Evolutionary conservation across 2,888 invertebrate species (phyloP).

Genomic region (Meteorus colon): DNA sequence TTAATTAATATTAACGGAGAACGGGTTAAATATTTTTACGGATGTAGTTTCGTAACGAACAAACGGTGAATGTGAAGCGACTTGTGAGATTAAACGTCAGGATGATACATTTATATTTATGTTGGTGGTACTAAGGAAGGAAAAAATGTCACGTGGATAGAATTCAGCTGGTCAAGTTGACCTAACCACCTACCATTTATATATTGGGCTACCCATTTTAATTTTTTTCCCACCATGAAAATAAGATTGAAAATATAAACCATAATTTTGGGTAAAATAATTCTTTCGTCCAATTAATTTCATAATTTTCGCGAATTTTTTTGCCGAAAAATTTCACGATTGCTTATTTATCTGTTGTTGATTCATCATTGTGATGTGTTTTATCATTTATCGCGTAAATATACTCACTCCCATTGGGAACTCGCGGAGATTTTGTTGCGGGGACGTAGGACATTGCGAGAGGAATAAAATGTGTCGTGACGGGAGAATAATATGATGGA

Average conservation of each 20-base stretch:
- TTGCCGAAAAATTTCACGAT: neutral
- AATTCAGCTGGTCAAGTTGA: slow-evolving; percentile 63
- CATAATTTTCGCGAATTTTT: slow-evolving; percentile 47
- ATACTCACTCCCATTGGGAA: slow-evolving; percentile 38
- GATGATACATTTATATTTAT: slow-evolving; percentile 28
- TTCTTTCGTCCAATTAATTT: slow-evolving; percentile 29
- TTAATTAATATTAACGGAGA: slow-evolving; percentile 20
- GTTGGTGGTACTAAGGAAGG: slow-evolving; percentile 28
- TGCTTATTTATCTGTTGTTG: neutral
- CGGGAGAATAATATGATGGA: neutral
- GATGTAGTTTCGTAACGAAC: slow-evolving; percentile 34
- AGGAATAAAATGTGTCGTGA: slow-evolving; percentile 19
- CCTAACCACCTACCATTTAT: slow-evolving; percentile 58
- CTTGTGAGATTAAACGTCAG: slow-evolving; percentile 45
- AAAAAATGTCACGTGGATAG: slow-evolving; percentile 34
- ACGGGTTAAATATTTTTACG: neutral
- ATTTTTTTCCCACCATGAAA: neutral
- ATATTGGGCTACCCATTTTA: neutral
- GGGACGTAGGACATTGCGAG: slow-evolving; percentile 38
- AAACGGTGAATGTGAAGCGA: slow-evolving; percentile 52
- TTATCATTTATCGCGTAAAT: slow-evolving; percentile 59
- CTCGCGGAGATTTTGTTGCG: slow-evolving; percentile 53
- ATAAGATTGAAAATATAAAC: neutral
- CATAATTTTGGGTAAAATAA: neutral
- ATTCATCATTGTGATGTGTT: slow-evolving; percentile 57